phyloP scores from a whole-genome alignment of 2,113 vertebrate genomes.

The Regulus satrapa region DNA sequence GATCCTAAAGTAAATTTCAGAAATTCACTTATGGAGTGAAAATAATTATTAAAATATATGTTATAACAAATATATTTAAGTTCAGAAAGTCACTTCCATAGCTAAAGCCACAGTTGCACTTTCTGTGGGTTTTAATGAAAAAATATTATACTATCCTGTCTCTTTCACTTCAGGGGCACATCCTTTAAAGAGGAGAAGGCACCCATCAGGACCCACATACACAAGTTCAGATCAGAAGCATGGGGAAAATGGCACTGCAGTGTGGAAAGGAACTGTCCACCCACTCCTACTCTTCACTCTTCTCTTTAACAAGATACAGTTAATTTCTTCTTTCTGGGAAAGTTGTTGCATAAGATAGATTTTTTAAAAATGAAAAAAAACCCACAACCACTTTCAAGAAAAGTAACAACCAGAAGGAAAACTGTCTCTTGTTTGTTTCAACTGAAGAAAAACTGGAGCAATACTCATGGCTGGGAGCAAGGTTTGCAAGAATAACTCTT shows the following conservation, averaged over 20 bases:
- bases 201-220: not conserved
- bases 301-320: conserved; percentile 11
- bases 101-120: not conserved
- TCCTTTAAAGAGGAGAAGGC: not conserved
- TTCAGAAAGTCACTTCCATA: not conserved
- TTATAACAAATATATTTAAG: not conserved
- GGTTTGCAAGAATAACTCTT: not conserved
- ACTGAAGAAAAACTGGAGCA: not conserved
- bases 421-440: not conserved
- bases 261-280: not conserved
- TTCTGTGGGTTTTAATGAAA: not conserved
- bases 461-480: not conserved
- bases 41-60: not conserved
- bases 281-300: not conserved
- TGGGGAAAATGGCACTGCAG: not conserved
- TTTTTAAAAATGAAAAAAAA: not conserved
- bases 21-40: not conserved
- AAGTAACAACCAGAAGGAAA: not conserved
- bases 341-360: not conserved
- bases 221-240: not conserved
- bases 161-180: not conserved
- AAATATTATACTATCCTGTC: not conserved
- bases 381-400: not conserved
- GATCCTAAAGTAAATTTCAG: not conserved
- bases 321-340: not conserved